Evolutionary conservation across 1,140 invertebrate species (phyloP).

Genomic region (Rhopalosiphum padi): DNA sequence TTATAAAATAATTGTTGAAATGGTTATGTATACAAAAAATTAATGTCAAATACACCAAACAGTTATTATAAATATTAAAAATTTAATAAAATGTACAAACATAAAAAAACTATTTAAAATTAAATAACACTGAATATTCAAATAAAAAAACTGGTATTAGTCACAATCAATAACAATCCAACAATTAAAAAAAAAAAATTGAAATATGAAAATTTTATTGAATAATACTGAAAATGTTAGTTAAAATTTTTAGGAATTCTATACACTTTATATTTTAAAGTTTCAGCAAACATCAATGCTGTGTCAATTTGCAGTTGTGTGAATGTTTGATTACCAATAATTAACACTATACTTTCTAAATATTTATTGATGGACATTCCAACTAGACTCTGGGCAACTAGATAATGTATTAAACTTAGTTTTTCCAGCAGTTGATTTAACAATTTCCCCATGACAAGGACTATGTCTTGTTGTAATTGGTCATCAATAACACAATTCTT

Average conservation of each 20-base stretch:
- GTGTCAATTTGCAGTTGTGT: not conserved
- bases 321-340: not conserved
- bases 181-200: not conserved
- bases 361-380: slow-evolving; percentile 22
- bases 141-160: not conserved
- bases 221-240: not conserved
- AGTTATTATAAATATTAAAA: not conserved
- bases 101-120: not conserved
- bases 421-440: not conserved
- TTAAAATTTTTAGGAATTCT: slow-evolving; percentile 11
- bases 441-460: slow-evolving; percentile 11
- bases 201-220: not conserved
- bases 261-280: not conserved
- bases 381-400: not conserved
- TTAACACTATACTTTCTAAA: slow-evolving; percentile 16
- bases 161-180: not conserved
- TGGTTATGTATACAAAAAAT: too few species aligned
- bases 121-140: not conserved
- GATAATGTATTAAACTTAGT: not conserved
- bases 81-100: not conserved
- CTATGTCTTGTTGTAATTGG: slow-evolving; percentile 29
- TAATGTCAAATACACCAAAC: too few species aligned
- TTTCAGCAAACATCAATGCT: not conserved
- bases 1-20: not conserved
- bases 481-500: slow-evolving; percentile 36